phyloP scores from a whole-genome alignment of 2,888 invertebrate genomes.

The Tuta absoluta region DNA sequence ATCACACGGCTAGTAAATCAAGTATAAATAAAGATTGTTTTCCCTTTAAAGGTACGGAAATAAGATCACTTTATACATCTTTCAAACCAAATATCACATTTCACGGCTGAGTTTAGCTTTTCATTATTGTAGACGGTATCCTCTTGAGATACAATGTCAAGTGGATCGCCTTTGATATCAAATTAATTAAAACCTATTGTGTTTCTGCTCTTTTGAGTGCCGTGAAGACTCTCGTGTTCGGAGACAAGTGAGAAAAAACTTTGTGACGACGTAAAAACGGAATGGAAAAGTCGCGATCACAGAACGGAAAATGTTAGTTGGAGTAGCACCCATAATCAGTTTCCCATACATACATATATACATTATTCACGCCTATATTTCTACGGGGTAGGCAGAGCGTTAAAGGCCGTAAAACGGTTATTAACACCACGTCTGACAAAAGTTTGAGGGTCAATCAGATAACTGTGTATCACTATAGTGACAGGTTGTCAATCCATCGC shows the following conservation, averaged over 20 bases:
- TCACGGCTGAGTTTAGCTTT: not conserved
- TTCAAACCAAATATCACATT: slow-evolving; percentile 1
- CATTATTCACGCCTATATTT: too few species aligned
- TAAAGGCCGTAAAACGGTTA: too few species aligned
- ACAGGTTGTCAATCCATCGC: too few species aligned
- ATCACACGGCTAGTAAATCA: too few species aligned
- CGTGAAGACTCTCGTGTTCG: not conserved
- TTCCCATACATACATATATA: too few species aligned
- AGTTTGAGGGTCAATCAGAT: too few species aligned
- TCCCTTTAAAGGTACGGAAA: not conserved
- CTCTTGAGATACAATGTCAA: slow-evolving; percentile 14
- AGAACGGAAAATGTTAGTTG: not conserved
- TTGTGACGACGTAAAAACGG: slow-evolving; percentile 2
- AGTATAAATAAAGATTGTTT: not conserved
- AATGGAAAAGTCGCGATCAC: not conserved
- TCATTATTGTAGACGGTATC: not conserved
- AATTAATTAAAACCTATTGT: slow-evolving; percentile 30
- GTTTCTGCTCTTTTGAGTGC: slow-evolving; percentile 22
- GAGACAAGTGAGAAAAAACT: slow-evolving; percentile 18
- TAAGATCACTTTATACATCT: not conserved
- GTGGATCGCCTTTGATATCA: slow-evolving; percentile 25
- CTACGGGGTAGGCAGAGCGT: too few species aligned
- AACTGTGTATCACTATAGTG: too few species aligned
- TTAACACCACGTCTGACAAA: too few species aligned
- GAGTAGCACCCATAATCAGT: too few species aligned